Evolutionary conservation across 30 jellyfish, hydroid and myxozoan genomes (phyloP).

Genomic region (Hydractinia echinata): DNA sequence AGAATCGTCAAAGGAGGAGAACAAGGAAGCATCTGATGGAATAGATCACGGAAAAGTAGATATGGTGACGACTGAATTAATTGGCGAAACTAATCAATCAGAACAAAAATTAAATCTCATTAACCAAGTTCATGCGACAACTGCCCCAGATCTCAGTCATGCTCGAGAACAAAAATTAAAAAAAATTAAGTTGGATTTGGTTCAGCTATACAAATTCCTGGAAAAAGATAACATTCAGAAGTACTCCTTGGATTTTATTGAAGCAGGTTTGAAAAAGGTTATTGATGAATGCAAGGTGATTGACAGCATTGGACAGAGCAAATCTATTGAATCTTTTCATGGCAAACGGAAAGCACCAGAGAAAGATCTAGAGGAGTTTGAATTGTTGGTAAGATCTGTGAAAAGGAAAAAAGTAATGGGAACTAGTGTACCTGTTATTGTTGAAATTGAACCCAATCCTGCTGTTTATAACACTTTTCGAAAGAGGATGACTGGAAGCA

Average conservation of each 20-base stretch:
- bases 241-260: slow-evolving; percentile 35
- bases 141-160: neutral
- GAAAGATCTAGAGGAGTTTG: slow-evolving; percentile 24
- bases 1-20: neutral
- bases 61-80: neutral
- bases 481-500: slow-evolving; percentile 15
- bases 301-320: slow-evolving; percentile 38
- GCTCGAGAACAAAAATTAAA: neutral
- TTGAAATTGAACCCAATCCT: slow-evolving; percentile 36
- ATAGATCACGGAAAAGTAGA: neutral
- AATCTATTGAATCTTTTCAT: neutral
- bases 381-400: slow-evolving; percentile 13
- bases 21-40: neutral
- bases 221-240: slow-evolving; percentile 40
- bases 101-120: neutral
- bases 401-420: slow-evolving; percentile 31
- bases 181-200: slow-evolving; percentile 30
- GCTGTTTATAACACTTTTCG: neutral
- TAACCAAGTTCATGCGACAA: slow-evolving; percentile 22
- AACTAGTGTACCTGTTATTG: slow-evolving; percentile 32
- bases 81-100: neutral
- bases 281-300: slow-evolving; percentile 32
- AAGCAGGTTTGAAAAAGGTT: slow-evolving; percentile 38
- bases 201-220: slow-evolving; percentile 21
- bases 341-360: slow-evolving; percentile 25